These are phyloP conservation scores for Echinometra lucunter DNA, from an alignment of 53 echinoderm and acorn worm genomes.

Conservation along the genomic window DNA sequence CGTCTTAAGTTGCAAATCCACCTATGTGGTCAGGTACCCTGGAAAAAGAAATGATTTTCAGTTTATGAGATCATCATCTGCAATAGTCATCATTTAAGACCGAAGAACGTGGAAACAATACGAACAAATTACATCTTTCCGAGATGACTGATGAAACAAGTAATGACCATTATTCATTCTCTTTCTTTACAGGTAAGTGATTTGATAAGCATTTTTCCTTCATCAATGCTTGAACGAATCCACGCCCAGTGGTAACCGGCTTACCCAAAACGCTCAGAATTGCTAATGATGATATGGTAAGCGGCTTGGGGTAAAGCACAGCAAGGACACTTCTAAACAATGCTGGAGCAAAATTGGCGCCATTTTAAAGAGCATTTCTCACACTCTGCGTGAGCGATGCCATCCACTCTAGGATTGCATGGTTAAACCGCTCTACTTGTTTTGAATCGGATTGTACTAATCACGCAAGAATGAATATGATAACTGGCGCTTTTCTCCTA, in stretches of 20 bases:
- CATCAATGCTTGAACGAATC: too few relatives aligned
- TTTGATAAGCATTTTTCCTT: too few relatives aligned
- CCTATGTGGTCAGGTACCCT: background rate
- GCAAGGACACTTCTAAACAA: background rate
- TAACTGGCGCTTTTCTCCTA: background rate
- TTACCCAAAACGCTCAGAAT: background rate
- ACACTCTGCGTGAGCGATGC: background rate
- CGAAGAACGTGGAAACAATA: background rate
- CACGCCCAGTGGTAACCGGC: background rate
- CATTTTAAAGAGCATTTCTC: constrained; percentile 4
- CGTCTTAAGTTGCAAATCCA: background rate
- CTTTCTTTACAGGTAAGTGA: too few relatives aligned
- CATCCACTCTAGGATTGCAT: background rate
- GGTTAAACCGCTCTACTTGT: background rate
- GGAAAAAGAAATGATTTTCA: background rate
- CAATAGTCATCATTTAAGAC: background rate
- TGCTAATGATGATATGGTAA: background rate
- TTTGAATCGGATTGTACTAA: background rate
- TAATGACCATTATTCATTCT: too few relatives aligned
- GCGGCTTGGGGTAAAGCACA: background rate
- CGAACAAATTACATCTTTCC: background rate
- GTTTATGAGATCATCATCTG: background rate
- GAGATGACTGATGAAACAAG: background rate
- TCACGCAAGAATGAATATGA: background rate
- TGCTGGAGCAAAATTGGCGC: background rate